Conservation (phyloP, 1,140 invertebrate species). For the Temnothorax curvispinosus region DNA sequence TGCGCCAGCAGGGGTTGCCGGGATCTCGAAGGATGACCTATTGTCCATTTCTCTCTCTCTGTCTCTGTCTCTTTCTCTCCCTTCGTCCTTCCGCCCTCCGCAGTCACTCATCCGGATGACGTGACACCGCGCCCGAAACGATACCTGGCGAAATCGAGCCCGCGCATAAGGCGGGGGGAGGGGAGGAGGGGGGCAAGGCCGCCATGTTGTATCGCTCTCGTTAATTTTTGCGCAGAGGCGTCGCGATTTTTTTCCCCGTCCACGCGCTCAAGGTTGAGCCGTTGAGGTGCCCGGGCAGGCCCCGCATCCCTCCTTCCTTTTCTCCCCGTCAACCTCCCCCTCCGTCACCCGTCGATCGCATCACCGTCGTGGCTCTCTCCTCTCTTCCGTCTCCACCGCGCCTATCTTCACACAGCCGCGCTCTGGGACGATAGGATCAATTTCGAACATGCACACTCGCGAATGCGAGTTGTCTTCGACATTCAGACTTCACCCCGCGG, state of each 20-base stretch:
- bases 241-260: constrained; percentile 69
- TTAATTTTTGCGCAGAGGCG: constrained; percentile 76
- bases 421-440: constrained; percentile 3
- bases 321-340: background rate
- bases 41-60: constrained; percentile 29
- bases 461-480: background rate
- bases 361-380: background rate
- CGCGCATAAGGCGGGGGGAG: background rate
- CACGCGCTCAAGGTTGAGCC: constrained; percentile 57
- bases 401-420: background rate
- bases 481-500: background rate
- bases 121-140: constrained; percentile 65
- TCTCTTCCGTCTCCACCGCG: constrained; percentile 9
- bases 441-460: background rate
- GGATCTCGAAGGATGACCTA: constrained; percentile 58
- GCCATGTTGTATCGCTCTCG: constrained; percentile 79
- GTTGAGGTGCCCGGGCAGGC: constrained; percentile 46
- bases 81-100: background rate
- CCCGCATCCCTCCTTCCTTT: background rate
- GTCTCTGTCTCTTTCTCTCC: background rate
- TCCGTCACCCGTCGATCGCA: background rate
- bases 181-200: constrained; percentile 61
- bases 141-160: constrained; percentile 68
- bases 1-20: constrained; percentile 55
- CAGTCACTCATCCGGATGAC: background rate